Evolutionary conservation across 1,140 invertebrate genomes (phyloP), one percentile per base, ranked within the genome.

Genomic region (Drosophila oshimai): DNA sequence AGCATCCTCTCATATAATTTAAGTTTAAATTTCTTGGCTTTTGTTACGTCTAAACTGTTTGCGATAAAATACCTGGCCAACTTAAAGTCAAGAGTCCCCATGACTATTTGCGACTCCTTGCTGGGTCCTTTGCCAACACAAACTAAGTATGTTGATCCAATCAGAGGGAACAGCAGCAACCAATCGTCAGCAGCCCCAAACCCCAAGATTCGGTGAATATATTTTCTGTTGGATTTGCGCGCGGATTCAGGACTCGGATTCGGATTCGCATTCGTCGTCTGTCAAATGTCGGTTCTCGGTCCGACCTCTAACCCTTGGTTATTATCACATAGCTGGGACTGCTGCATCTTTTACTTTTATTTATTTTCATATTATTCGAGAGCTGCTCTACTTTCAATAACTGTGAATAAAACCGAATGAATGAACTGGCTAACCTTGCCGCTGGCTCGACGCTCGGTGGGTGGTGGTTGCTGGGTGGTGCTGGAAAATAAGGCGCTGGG

Each of bases 341-440:
- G 15, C 20, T 29, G 37, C 6, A 60, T 1, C 57, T 37, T 45
- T 34, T 37, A 54, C 36, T 47, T 64, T 39, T 53, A 53, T 46
- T 72, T 54, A 81, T 71, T 81, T 80, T 81, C 50, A 72, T 80
- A 81, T 81, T 81, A 76, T 83, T 81, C 53, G 67, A 74, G 64
- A 46, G 37, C 58, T 80, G 77, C 50, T 64, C 65, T 60, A 80
- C 54, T 68, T 76, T 80, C 77, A 80, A 80, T 80, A 80, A 76
- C 50, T 80, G 58, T 67, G 77, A 60, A 80, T 72, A 80, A 80
- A 76, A 81, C 62, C 74, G 71, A 81, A 80, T 81, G 67, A 69
- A 79, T 80, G 77, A 57, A 62, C 72, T 68, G 72, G 58, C 77
- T 65, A 81, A 80, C 70, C 71, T 75, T 81, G 72, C 67, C 60